Conservation (phyloP, 2,113 vertebrate genomes). For the Promerops cafer region DNA sequence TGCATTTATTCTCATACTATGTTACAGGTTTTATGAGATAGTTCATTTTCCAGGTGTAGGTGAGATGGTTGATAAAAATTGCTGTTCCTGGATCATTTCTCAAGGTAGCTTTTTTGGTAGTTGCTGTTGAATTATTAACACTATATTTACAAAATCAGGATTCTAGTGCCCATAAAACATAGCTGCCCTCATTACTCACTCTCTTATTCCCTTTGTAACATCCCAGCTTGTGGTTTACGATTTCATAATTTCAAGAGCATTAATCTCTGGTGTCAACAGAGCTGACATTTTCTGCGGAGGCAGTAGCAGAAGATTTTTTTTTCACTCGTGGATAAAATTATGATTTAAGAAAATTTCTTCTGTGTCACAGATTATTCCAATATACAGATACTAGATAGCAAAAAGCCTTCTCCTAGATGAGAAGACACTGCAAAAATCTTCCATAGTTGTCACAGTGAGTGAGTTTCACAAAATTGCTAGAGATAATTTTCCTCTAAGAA, state of each 20-base stretch:
- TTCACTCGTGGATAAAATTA: neutral
- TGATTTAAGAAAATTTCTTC: neutral
- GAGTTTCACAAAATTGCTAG: neutral
- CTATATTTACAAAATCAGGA: neutral
- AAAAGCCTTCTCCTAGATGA: neutral
- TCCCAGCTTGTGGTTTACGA: neutral
- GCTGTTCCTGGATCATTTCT: neutral
- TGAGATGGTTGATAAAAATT: neutral
- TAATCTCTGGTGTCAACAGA: neutral
- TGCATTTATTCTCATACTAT: neutral
- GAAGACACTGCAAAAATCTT: neutral
- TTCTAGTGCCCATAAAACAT: neutral
- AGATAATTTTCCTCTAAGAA: neutral
- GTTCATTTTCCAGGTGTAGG: neutral
- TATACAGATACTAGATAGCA: neutral
- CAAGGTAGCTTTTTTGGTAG: neutral
- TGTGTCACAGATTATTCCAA: neutral
- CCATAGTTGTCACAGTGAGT: neutral
- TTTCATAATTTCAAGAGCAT: neutral
- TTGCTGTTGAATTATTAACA: neutral
- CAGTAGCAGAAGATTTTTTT: neutral
- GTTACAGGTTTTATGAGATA: neutral
- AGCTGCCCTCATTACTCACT: neutral
- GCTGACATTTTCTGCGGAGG: neutral
- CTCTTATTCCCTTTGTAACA: neutral